These are phyloP conservation scores for Dasyornis broadbenti DNA, from an alignment of 2,113 vertebrate genomes.

Conservation along the genomic window DNA sequence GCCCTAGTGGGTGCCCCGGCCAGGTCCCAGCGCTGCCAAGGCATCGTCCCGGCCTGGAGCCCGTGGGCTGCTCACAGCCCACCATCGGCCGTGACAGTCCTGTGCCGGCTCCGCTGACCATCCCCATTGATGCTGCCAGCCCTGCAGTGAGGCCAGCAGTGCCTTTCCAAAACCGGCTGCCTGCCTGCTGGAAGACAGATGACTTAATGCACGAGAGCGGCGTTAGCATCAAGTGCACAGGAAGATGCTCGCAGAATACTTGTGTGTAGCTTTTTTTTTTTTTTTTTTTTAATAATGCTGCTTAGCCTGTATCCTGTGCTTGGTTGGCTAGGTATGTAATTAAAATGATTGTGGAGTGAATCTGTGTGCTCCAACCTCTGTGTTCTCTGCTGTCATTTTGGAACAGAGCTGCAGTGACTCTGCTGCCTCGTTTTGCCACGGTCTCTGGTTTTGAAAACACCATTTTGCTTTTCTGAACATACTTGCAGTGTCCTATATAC, in stretches of 20 bases:
- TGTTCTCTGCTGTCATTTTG: conserved; percentile 43
- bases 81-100: rapidly evolving
- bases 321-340: neutral
- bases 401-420: conserved; percentile 56
- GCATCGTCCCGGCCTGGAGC: neutral
- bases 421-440: conserved; percentile 19
- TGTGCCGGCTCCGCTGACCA: neutral
- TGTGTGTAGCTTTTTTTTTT: neutral
- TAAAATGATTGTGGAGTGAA: conserved; percentile 15
- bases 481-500: neutral
- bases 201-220: neutral
- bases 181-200: neutral
- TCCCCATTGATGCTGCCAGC: neutral
- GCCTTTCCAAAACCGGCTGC: neutral
- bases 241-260: neutral
- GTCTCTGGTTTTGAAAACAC: conserved; percentile 39
- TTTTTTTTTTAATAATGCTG: neutral
- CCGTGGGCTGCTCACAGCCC: rapidly evolving
- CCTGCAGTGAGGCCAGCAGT: neutral
- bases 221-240: neutral
- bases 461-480: conserved; percentile 46
- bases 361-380: conserved; percentile 18
- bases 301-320: neutral
- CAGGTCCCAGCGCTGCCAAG: neutral
- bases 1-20: neutral